phyloP scores from a whole-genome alignment of 2,888 invertebrate genomes.

The Drosophila barbarae region DNA sequence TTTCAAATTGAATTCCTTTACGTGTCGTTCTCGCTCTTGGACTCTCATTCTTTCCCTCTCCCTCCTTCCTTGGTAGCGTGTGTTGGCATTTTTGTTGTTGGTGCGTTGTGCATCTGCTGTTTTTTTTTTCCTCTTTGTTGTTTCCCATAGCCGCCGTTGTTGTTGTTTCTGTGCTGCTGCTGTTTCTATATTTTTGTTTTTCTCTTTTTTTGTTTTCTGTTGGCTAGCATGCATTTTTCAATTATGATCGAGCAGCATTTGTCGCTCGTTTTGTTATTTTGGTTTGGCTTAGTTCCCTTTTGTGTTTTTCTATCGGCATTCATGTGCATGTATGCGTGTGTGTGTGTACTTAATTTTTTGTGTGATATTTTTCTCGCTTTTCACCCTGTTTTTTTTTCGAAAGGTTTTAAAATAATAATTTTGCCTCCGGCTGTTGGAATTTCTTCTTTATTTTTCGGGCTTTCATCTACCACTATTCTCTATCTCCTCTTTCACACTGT shows the following conservation, averaged over 20 bases:
- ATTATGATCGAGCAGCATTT: constrained; percentile 74
- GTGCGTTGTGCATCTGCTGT: constrained; percentile 70
- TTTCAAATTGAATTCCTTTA: constrained; percentile 74
- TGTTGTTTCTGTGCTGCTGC: constrained; percentile 33
- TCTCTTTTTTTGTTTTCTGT: constrained; percentile 32
- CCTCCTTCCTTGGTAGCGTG: constrained; percentile 30
- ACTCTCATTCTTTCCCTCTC: background rate
- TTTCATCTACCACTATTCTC: constrained; percentile 22
- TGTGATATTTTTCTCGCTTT: constrained; percentile 36
- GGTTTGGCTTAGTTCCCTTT: constrained; percentile 68
- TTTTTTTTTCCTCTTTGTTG: constrained; percentile 50
- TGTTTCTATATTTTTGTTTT: constrained; percentile 21
- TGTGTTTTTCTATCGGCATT: constrained; percentile 31
- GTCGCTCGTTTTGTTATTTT: constrained; percentile 72
- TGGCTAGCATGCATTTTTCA: constrained; percentile 66
- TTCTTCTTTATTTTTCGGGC: constrained; percentile 13
- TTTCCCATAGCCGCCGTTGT: constrained; percentile 28
- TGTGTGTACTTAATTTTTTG: constrained; percentile 21
- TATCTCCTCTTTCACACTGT: constrained; percentile 12
- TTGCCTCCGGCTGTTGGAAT: constrained; percentile 26
- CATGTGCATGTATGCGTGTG: constrained; percentile 3
- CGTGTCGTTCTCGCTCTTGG: constrained; percentile 16
- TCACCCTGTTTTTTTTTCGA: constrained; percentile 39
- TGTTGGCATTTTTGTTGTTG: constrained; percentile 62
- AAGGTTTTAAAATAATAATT: constrained; percentile 22